Percentiles rank a stretch among this genome's conserved stretches.
These are phyloP conservation scores for Antheraea pernyi DNA, from an alignment of 1,140 invertebrate species.

Conservation along the genomic window DNA sequence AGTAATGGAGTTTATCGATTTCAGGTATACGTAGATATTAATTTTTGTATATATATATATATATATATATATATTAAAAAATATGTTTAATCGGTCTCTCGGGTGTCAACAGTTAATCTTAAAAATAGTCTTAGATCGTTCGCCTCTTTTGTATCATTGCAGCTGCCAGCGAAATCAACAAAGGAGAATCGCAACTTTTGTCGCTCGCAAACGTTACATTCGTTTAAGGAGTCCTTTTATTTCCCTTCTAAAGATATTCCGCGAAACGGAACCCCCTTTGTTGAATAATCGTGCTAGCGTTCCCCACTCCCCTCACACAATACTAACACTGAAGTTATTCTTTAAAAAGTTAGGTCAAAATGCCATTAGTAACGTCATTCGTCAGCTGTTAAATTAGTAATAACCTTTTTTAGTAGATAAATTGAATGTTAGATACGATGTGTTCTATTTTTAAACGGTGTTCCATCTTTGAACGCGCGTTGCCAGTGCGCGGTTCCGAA, in stretches of 20 bases:
- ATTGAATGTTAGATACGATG: constrained; percentile 22
- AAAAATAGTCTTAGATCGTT: constrained; percentile 32
- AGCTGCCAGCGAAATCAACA: constrained; percentile 65
- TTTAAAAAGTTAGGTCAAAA: constrained; percentile 38
- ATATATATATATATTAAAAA: not conserved
- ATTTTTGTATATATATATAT: too few species aligned
- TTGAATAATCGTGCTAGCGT: constrained; percentile 24
- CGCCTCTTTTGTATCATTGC: constrained; percentile 58
- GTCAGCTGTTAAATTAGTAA: constrained; percentile 33
- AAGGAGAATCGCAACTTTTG: constrained; percentile 70
- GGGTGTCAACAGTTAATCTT: constrained; percentile 1
- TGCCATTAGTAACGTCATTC: constrained; percentile 36
- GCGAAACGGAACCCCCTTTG: constrained; percentile 61
- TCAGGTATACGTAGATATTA: too few species aligned
- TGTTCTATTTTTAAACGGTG: constrained; percentile 35
- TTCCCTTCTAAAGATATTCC: constrained; percentile 49
- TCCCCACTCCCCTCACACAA: constrained; percentile 29
- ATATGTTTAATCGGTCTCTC: not conserved
- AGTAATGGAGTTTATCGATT: too few species aligned
- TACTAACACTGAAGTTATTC: constrained; percentile 32
- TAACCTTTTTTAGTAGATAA: constrained; percentile 33
- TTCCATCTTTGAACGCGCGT: not conserved
- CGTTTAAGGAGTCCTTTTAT: constrained; percentile 52
- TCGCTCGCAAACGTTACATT: constrained; percentile 56
- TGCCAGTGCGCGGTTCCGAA: not conserved